Evolutionary conservation across 92 coral and sea anemone species (phyloP).

Genomic region (Epizoanthus scotinus): DNA sequence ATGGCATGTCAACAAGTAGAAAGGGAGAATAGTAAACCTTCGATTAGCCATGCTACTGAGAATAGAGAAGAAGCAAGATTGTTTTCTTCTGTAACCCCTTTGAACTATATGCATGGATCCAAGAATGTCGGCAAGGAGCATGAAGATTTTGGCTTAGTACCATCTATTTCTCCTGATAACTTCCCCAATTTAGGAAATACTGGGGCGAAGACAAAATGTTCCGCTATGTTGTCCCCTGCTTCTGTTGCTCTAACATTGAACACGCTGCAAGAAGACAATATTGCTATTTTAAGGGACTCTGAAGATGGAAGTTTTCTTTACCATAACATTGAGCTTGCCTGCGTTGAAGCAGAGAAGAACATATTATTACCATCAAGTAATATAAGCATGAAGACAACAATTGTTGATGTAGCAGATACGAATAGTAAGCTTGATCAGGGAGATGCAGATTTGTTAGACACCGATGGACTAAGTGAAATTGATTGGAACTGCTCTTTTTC

Average conservation of each 20-base stretch:
- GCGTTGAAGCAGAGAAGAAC: conserved; percentile 36
- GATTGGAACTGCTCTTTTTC: neutral
- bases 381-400: neutral
- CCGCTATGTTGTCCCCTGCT: too few species aligned
- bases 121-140: neutral
- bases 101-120: neutral
- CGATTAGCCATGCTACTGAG: neutral
- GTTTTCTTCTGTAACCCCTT: neutral
- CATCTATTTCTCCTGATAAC: neutral
- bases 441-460: too few species aligned
- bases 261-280: conserved; percentile 5
- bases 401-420: neutral
- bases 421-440: neutral
- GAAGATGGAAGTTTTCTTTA: conserved; percentile 27
- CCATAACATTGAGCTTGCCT: conserved; percentile 26
- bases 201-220: too few species aligned
- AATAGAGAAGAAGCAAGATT: neutral
- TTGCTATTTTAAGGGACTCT: conserved; percentile 6
- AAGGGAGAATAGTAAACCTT: neutral
- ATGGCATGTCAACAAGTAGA: conserved; percentile 15
- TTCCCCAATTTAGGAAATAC: neutral
- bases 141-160: neutral
- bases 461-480: neutral
- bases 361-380: neutral
- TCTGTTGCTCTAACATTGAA: neutral